These are phyloP conservation scores for Silurus glanis DNA, from an alignment of 2,113 vertebrate genomes.

Conservation along the genomic window DNA sequence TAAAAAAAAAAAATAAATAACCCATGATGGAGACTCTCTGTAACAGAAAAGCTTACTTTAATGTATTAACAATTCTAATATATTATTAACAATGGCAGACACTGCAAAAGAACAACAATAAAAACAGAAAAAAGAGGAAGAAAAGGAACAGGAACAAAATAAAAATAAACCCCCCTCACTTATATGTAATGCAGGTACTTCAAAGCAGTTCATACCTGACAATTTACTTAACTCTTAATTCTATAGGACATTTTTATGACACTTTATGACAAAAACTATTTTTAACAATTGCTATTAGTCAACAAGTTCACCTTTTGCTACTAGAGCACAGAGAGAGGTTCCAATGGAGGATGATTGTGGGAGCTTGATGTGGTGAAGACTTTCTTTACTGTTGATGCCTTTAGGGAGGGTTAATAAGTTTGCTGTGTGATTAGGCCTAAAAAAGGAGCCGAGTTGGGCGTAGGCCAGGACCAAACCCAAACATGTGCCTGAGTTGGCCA, in stretches of 20 bases:
- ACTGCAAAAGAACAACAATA: conserved; percentile 2
- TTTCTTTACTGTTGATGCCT: conserved; percentile 34
- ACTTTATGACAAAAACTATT: conserved; percentile 1
- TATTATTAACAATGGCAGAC: conserved; percentile 38
- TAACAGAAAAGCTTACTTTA: conserved; percentile 3
- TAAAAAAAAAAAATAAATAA: not conserved
- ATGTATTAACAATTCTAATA: conserved; percentile 6
- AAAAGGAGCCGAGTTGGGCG: conserved; percentile 38
- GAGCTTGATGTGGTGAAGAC: conserved; percentile 3
- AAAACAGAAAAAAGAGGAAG: not conserved
- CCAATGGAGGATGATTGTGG: conserved; percentile 1
- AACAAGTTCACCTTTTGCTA: not conserved
- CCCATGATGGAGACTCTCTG: not conserved
- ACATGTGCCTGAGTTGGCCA: conserved; percentile 25
- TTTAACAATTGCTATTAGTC: conserved; percentile 19
- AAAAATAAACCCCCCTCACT: not conserved
- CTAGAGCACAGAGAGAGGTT: not conserved
- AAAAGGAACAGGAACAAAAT: not conserved
- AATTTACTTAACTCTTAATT: conserved; percentile 13
- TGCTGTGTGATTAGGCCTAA: conserved; percentile 42
- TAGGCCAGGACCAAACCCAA: conserved; percentile 53
- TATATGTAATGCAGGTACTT: not conserved
- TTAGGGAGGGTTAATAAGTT: conserved; percentile 42
- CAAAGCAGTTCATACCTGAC: not conserved
- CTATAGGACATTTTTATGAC: not conserved